These are phyloP conservation scores for Ascidia mentula DNA, from an alignment of 23 tunicate species.

Conservation along the genomic window DNA sequence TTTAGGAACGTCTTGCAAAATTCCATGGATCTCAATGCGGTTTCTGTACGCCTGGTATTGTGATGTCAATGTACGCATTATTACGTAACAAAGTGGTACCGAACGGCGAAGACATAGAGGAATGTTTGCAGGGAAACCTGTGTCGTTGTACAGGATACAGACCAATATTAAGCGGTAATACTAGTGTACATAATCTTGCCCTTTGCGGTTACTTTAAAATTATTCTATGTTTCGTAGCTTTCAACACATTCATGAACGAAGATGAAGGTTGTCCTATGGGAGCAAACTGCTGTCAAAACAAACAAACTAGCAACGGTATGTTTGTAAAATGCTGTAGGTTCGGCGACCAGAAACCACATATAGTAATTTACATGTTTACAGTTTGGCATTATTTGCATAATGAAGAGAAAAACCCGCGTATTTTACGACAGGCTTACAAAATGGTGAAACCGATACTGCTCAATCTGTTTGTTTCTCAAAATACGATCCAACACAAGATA, in stretches of 20 bases:
- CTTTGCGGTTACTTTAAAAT: too few relatives aligned
- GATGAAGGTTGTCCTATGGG: slow-evolving; percentile 49
- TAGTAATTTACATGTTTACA: too few relatives aligned
- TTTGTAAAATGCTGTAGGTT: too few relatives aligned
- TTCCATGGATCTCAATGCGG: slow-evolving; percentile 98
- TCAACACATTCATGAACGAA: slow-evolving; percentile 38
- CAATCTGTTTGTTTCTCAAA: neutral
- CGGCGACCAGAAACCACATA: too few relatives aligned
- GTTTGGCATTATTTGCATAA: too few relatives aligned
- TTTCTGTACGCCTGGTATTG: slow-evolving; percentile 97
- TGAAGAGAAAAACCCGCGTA: neutral
- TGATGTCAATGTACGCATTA: slow-evolving; percentile 98
- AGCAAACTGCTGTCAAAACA: slow-evolving; percentile 55
- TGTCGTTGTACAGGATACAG: slow-evolving; percentile 98
- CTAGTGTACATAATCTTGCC: too few relatives aligned
- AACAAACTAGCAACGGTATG: neutral
- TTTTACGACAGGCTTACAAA: too few relatives aligned
- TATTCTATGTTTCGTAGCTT: slow-evolving; percentile 24
- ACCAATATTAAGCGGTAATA: slow-evolving; percentile 82
- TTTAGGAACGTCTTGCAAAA: slow-evolving; percentile 70
- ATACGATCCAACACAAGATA: slow-evolving; percentile 87
- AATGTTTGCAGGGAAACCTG: slow-evolving; percentile 86
- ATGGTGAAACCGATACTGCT: slow-evolving; percentile 3
- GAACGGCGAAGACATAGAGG: slow-evolving; percentile 59
- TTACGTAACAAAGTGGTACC: slow-evolving; percentile 85